Percentiles rank a stretch among this genome's conserved stretches.
phyloP scores from a whole-genome alignment of 2,113 vertebrate genomes.

The Tamias sibiricus region DNA sequence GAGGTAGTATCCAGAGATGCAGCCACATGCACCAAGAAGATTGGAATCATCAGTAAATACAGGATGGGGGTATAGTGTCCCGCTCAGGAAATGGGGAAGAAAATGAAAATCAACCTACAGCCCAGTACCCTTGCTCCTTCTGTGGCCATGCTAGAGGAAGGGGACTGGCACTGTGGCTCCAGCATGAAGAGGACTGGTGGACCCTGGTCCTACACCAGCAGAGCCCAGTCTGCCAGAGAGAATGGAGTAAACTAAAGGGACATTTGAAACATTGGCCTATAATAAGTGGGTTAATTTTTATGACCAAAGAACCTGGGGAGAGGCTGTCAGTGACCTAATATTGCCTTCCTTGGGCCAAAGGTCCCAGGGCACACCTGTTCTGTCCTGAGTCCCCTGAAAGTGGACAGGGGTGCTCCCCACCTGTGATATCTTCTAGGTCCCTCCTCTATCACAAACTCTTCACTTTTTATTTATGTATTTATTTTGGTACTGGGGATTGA shows the following conservation, averaged over 20 bases:
- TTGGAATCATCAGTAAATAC: accelerated
- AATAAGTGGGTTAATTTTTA: not conserved
- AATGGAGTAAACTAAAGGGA: not conserved
- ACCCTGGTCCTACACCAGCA: not conserved
- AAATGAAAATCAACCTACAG: not conserved
- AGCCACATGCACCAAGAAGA: not conserved
- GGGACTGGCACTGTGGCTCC: not conserved
- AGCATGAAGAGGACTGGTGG: not conserved
- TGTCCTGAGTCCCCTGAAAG: not conserved
- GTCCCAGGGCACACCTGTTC: not conserved
- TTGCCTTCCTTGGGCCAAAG: not conserved
- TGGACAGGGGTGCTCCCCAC: not conserved
- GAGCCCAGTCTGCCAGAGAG: not conserved
- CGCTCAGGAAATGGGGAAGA: not conserved
- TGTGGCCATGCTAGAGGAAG: not conserved
- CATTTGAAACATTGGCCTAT: not conserved
- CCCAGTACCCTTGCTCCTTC: not conserved
- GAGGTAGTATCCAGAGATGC: not conserved
- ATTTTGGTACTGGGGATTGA: too few relatives aligned
- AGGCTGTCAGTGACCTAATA: not conserved
- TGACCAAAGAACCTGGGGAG: not conserved
- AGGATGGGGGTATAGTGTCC: not conserved
- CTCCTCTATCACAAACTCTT: not conserved
- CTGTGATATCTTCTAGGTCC: not conserved
- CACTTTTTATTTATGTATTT: too few relatives aligned